Evolutionary conservation across 2,888 invertebrate genomes (phyloP).

Genomic region (Microchrysa polita): DNA sequence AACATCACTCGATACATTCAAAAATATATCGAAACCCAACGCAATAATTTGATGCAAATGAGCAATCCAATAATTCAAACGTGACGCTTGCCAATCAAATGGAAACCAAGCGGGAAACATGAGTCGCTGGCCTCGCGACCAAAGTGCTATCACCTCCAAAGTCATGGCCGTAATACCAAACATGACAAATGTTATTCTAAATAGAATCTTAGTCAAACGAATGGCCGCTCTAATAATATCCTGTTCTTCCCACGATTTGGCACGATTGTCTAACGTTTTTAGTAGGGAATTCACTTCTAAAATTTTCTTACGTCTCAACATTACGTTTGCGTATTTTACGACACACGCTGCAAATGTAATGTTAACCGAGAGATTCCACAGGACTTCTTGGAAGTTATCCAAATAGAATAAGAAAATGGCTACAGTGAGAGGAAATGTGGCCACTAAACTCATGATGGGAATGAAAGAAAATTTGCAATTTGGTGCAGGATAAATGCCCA

Average conservation of each 20-base stretch:
- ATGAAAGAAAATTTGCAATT: conserved; percentile 49
- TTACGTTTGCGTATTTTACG: conserved; percentile 59
- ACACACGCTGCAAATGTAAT: conserved; percentile 58
- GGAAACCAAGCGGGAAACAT: conserved; percentile 43
- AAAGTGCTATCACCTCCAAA: background rate
- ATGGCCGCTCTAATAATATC: conserved; percentile 53
- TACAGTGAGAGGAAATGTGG: conserved; percentile 58
- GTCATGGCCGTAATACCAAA: conserved; percentile 48
- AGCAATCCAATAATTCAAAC: conserved; percentile 6
- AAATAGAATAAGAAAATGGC: conserved; percentile 59
- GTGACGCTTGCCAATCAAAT: conserved; percentile 20
- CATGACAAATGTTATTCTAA: conserved; percentile 55
- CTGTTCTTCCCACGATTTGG: conserved; percentile 52
- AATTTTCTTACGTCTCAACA: conserved; percentile 55
- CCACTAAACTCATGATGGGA: conserved; percentile 53
- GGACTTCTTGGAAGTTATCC: conserved; percentile 55
- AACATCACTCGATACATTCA: conserved; percentile 17
- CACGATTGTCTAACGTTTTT: conserved; percentile 53
- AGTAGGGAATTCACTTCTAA: conserved; percentile 53
- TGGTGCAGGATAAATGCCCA: conserved; percentile 55
- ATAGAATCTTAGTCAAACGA: conserved; percentile 52
- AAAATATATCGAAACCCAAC: background rate
- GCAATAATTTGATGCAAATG: conserved; percentile 24
- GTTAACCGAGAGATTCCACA: conserved; percentile 59
- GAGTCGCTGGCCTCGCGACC: background rate